Percentiles rank a stretch among this genome's conserved stretches.
Conservation (phyloP, 2,888 invertebrate species). For the Sminthurides aquaticus region DNA sequence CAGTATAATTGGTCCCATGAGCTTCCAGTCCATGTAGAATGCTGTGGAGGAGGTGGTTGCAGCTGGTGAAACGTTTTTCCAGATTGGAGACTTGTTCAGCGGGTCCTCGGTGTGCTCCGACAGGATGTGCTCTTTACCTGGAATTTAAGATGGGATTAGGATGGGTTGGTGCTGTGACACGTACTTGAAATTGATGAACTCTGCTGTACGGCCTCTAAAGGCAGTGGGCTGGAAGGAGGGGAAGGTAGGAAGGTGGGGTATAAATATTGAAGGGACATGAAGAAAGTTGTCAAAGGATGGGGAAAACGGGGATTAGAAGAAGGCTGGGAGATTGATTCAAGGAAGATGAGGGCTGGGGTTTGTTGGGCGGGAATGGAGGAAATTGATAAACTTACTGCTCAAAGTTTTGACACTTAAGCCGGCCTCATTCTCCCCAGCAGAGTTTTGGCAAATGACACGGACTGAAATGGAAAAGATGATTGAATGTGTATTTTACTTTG, state of each 20-base stretch:
- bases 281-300: too few species aligned
- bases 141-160: too few species aligned
- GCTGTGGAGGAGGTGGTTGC: conserved; percentile 42
- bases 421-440: conserved; percentile 57
- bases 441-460: conserved; percentile 57
- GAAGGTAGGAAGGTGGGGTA: too few species aligned
- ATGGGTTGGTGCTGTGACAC: too few species aligned
- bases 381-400: conserved; percentile 45
- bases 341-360: too few species aligned
- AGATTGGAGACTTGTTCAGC: conserved; percentile 15
- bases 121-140: background rate
- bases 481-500: background rate
- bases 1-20: conserved; percentile 52
- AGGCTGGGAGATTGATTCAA: too few species aligned
- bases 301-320: too few species aligned
- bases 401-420: conserved; percentile 56
- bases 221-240: too few species aligned
- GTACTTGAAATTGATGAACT: too few species aligned
- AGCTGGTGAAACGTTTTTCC: conserved; percentile 15
- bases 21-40: conserved; percentile 50
- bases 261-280: too few species aligned
- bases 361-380: too few species aligned
- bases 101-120: conserved; percentile 1
- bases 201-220: too few species aligned
- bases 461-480: conserved; percentile 37